Evolutionary conservation across 2,113 vertebrate genomes (phyloP).

Genomic region (Numenius arquata): DNA sequence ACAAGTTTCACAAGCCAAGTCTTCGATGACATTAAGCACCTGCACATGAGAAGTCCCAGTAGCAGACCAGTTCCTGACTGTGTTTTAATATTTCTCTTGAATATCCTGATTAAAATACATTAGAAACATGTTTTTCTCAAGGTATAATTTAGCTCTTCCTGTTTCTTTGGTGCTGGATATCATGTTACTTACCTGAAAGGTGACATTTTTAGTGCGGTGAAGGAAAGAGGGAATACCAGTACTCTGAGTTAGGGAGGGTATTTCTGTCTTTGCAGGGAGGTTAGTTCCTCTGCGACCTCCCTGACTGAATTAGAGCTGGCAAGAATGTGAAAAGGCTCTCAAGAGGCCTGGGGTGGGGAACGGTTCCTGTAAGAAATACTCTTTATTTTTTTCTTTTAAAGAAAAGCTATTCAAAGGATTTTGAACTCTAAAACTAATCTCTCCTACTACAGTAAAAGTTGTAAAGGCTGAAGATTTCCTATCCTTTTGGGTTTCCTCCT

Average conservation of each 20-base stretch:
- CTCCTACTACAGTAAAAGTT: neutral
- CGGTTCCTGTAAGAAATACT: neutral
- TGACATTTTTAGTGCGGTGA: neutral
- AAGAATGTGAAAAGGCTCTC: neutral
- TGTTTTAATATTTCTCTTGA: neutral
- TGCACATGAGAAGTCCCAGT: neutral
- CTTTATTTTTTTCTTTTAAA: neutral
- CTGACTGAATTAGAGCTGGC: neutral
- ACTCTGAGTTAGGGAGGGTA: neutral
- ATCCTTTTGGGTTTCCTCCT: neutral
- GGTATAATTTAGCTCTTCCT: neutral
- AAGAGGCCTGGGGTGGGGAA: fast-evolving
- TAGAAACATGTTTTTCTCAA: neutral
- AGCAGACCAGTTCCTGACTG: neutral
- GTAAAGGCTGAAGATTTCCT: fast-evolving
- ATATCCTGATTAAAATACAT: neutral
- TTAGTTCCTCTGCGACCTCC: neutral
- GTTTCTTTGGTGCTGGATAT: neutral
- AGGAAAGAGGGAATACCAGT: neutral
- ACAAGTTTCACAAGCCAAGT: neutral
- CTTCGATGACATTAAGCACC: neutral
- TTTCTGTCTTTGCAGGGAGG: neutral
- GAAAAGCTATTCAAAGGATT: neutral
- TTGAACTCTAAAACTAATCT: neutral
- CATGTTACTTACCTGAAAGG: neutral